Base-by-base conservation (phyloP, 2,888 invertebrate species). In the Papilio gigon region DNA sequence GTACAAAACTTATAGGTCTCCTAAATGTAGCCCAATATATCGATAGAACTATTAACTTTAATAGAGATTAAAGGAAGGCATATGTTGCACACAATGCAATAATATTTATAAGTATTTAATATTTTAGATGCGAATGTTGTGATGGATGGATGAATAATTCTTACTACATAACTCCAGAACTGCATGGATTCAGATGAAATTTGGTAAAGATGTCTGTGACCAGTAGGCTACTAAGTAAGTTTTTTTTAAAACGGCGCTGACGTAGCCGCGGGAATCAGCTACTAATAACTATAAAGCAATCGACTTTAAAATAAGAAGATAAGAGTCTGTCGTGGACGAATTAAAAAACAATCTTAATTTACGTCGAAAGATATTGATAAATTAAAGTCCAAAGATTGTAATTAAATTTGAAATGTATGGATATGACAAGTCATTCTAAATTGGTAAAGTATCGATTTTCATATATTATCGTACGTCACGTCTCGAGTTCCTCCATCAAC, bases 401-500 rank as follows among this genome's bases (percentile, higher is more conserved):
- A 59, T 59, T 17, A 37, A 14, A 22, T 22, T 0, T 12, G 20
- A 37, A 37, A 14, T 5, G 22, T 6, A 14, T 59, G 35, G 22
- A 59, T 68, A 47, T 40, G 65, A 66, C 35, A 62, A 17, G 40
- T 27, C 22, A 59, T 44, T 66, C 71, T 70, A 71, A 66, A 67
- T 64, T 56, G 25, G 42, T 68, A 75, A 17, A 22, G 22, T 6
- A 65, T 65, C 44, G 33, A 58, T 65, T 59, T 44, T 47, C n/a
- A 44, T 58, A 44, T 14, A 33, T 44, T 35, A 35, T 33, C 47
- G 78, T 82, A 78, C 78, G 81, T 81, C 82, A 83, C 80, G 76
- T 76, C 77, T 84, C 78, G 81, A 83, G 83, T 83, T 83, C 72
- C 67, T 71, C 78, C 77, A 81, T 76, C 73, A 72, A 63, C 71